Evolutionary conservation across 2,113 vertebrate species (phyloP), one percentile per base, ranked within the genome.

Genomic region (Bos indicus): DNA sequence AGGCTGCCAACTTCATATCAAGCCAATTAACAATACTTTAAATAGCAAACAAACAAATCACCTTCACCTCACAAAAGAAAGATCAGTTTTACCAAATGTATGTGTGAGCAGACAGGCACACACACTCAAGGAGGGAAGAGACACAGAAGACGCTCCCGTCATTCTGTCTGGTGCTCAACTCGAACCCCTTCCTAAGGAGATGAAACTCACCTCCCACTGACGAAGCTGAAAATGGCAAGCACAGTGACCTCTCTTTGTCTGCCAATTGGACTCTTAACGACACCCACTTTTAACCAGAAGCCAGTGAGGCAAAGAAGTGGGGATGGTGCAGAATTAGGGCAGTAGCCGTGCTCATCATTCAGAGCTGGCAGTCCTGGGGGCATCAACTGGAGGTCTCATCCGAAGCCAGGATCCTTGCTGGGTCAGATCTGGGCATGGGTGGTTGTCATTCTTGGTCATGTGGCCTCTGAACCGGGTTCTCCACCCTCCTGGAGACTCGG

Each of bases 11-110:
- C 43, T 59, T 83, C 36, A 40, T 12, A 33, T 67, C 82, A 52
- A 91, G n/a, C 54, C 88, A 91, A 81, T 64, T 81, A 56, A n/a
- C 80, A 7, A 28, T 9, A 15, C 33, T 85, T 86, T 88, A 92
- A 80, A 83, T 30, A 46, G 33, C 54, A 46, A 48, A 88, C 1
- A 78, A 80, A 86, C 0, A 25, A 13, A 30, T 33, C 5, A 81
- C 28, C 30, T 86, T 64, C 9, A 9, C 54, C 46, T 83, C 51
- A 56, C 80, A 46, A 67, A 91, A 71, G 26, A 64, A 87, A 94
- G 13, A 43, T 10, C 10, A 14, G 60, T 48, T 91, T 52, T 17
- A 64, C 54, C 16, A 60, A 5, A 9, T 16, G 16, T 0, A 23
- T 1, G 6, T 4, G 2, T 9, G 30, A 16, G 59, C 33, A 91